These are phyloP conservation scores for Cremastobaeus sp. DNA, from an alignment of 2,888 invertebrate species.

Conservation along the genomic window DNA sequence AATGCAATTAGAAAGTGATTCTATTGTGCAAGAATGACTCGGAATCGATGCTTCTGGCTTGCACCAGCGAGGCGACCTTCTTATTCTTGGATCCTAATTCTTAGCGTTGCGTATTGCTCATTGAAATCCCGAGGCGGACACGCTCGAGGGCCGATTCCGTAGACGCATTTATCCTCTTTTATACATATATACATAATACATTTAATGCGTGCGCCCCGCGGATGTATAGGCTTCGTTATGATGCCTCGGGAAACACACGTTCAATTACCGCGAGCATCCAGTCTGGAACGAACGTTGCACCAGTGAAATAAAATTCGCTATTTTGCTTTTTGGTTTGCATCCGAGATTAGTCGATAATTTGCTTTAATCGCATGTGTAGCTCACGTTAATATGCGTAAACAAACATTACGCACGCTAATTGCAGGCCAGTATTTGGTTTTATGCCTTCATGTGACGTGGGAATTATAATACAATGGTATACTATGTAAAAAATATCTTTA, in stretches of 20 bases:
- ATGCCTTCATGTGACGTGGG: no score
- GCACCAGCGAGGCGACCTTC: conserved; percentile 6
- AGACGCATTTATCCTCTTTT: conserved; percentile 51
- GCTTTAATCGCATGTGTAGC: no score
- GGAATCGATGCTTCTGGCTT: background rate
- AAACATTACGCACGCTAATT: no score
- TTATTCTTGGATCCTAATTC: conserved; percentile 38
- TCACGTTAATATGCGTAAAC: no score
- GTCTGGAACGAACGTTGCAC: conserved; percentile 77
- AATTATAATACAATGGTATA: no score
- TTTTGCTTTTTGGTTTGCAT: conserved; percentile 19
- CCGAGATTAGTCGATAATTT: background rate
- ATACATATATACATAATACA: conserved; percentile 52
- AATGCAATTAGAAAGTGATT: conserved; percentile 34
- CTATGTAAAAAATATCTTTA: no score
- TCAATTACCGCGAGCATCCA: conserved; percentile 63
- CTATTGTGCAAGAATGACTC: conserved; percentile 23
- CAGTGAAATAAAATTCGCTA: conserved; percentile 54
- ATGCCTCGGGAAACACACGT: conserved; percentile 53
- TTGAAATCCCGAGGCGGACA: conserved; percentile 48
- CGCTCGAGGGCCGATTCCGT: conserved; percentile 53
- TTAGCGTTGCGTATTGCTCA: conserved; percentile 6
- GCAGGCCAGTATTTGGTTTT: no score
- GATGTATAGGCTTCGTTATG: conserved; percentile 46
- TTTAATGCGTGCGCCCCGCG: conserved; percentile 46